Evolutionary conservation across 2,113 vertebrate species (phyloP), one percentile per base, ranked within the genome.

Genomic region (Sinocyclocheilus anshuiensis): DNA sequence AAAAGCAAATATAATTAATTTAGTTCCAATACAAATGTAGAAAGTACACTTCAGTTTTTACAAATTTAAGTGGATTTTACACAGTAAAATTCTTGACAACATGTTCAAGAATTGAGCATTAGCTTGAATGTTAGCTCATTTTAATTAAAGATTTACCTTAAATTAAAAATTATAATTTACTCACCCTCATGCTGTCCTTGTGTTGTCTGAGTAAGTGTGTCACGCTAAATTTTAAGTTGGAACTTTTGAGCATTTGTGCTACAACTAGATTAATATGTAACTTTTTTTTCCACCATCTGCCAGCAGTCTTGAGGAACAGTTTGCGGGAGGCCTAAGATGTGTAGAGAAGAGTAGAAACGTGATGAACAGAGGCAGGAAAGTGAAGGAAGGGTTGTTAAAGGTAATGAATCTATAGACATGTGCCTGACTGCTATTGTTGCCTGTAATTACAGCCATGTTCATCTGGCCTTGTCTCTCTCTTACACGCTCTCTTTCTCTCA

Each of bases 371-470:
- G 83, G 86, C 85, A 88, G 87, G 65, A 83, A 95, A 93, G 93
- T 94, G 94, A 93, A 93, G 90, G 89, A 90, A 92, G 86, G 92
- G 87, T 88, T 94, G 94, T 95, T 94, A 93, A 93, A 94, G 93
- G 95, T 95, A 96, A 91, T 95, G 95, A 95, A 94, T 91, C 85
- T 84, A 84, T 89, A 89, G 82, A 93, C 94, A 95, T 96, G 96
- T 92, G 90, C 95, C 92, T 95, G 94, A 95, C 94, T 93, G 90
- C 89, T 86, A 86, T 89, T 89, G 88, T 89, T 86, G 78, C 57
- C 50, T 79, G 59, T 86, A 89, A 89, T 89, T 86, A 83, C 85
- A 84, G 77, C 50, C 7, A 83, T 84, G 85, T 86, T 89, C 85
- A 84, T 86, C 82, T 88, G 83, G 65, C 69, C 5, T 39, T 63